These are phyloP conservation scores for Mythimna ferrago DNA, from an alignment of 2,888 invertebrate species.

Conservation along the genomic window DNA sequence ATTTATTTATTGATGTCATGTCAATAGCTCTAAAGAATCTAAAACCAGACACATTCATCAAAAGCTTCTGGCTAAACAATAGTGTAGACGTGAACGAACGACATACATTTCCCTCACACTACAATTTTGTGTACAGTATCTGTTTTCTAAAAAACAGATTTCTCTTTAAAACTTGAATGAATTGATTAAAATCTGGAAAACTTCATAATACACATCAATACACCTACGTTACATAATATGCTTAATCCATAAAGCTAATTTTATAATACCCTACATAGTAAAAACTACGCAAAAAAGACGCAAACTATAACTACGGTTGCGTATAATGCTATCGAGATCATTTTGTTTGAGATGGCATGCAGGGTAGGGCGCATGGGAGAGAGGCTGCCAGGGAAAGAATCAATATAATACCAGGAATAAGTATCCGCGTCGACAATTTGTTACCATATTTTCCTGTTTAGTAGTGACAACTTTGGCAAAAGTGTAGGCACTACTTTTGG, in stretches of 20 bases:
- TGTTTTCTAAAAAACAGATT: background rate
- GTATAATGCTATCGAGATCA: conserved; percentile 1
- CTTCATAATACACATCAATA: background rate
- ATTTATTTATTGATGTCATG: conserved; percentile 11
- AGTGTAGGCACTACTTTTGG: background rate
- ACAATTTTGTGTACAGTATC: background rate
- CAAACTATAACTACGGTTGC: conserved; percentile 1
- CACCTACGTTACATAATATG: background rate
- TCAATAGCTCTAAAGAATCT: conserved; percentile 5
- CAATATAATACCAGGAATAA: conserved; percentile 73
- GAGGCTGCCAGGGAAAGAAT: conserved; percentile 77
- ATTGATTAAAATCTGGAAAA: background rate
- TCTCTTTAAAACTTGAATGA: too few species aligned
- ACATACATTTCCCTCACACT: conserved; percentile 13
- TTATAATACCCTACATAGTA: background rate
- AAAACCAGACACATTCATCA: conserved; percentile 26
- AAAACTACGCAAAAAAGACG: background rate
- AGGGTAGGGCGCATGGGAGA: conserved; percentile 79
- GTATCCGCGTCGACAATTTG: conserved; percentile 4
- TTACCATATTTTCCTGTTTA: conserved; percentile 16
- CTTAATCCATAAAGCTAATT: background rate
- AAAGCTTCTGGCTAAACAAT: conserved; percentile 25
- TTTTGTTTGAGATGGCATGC: conserved; percentile 68
- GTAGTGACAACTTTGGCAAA: background rate
- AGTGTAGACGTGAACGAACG: conserved; percentile 21